Evolutionary conservation across 2,113 vertebrate species (phyloP).

Genomic region (Scartelaos histophorus): DNA sequence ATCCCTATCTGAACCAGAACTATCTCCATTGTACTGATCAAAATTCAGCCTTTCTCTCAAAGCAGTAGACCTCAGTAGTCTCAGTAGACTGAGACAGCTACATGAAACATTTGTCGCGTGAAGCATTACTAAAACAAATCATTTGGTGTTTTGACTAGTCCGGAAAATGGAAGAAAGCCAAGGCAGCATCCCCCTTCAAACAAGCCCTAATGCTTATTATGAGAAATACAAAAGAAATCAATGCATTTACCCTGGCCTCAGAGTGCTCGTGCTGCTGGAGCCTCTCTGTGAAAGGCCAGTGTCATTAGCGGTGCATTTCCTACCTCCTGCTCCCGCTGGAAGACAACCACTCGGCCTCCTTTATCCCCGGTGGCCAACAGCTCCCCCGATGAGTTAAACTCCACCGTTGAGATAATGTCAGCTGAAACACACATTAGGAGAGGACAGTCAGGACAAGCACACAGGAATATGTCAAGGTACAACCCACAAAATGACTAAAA

Average conservation of each 20-base stretch:
- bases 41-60: neutral
- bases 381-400: constrained; percentile 99
- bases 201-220: neutral
- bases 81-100: no score
- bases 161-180: neutral
- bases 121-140: neutral
- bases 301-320: constrained; percentile 48
- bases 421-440: constrained; percentile 81
- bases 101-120: neutral
- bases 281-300: constrained; percentile 26
- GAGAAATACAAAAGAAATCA: constrained; percentile 28
- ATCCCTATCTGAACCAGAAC: neutral
- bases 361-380: constrained; percentile 98
- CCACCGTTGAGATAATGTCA: constrained; percentile 99
- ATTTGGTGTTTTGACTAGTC: neutral
- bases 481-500: constrained; percentile 19
- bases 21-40: neutral
- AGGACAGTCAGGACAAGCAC: constrained; percentile 49
- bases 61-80: no score
- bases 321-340: constrained; percentile 99
- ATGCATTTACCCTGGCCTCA: constrained; percentile 1
- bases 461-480: constrained; percentile 43
- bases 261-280: constrained; percentile 21
- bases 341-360: constrained; percentile 98
- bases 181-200: constrained; percentile 6